Conservation (phyloP, 1,140 invertebrate species). For the Drosophila pachea region DNA sequence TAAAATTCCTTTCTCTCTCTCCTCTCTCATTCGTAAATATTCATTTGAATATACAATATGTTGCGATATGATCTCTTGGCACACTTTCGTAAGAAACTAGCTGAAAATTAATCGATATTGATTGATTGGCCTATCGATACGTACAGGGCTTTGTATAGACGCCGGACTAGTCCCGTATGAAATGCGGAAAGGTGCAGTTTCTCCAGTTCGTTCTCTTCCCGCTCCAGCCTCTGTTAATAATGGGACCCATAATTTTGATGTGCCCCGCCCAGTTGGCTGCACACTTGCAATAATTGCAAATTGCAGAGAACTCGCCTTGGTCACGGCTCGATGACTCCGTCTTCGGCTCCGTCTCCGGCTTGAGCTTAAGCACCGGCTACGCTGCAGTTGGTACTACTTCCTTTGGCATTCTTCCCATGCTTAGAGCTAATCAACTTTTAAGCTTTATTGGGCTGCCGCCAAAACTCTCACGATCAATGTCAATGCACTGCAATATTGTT, state of each 20-base stretch:
- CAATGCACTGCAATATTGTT: no score
- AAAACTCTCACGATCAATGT: neutral
- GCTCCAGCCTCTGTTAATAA: constrained; percentile 10
- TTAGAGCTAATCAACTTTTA: constrained; percentile 8
- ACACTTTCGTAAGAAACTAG: no score
- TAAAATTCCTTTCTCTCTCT: no score
- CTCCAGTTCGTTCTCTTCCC: neutral
- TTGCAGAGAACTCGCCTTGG: constrained; percentile 26
- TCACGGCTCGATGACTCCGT: constrained; percentile 12
- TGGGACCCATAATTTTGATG: neutral
- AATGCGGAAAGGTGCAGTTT: constrained; percentile 23
- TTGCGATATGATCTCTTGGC: no score
- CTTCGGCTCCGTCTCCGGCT: neutral
- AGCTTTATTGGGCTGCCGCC: neutral
- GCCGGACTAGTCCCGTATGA: no score
- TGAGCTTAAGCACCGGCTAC: neutral
- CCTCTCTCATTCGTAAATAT: no score
- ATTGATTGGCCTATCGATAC: no score
- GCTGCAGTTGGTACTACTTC: constrained; percentile 1
- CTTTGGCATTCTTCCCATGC: constrained; percentile 10
- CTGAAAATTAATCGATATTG: no score
- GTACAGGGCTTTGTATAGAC: no score
- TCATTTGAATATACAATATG: no score
- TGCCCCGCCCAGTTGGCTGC: constrained; percentile 6
- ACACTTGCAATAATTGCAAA: constrained; percentile 44